These are phyloP conservation scores for Elysia crispata DNA, from an alignment of 2,888 invertebrate genomes.

Conservation along the genomic window DNA sequence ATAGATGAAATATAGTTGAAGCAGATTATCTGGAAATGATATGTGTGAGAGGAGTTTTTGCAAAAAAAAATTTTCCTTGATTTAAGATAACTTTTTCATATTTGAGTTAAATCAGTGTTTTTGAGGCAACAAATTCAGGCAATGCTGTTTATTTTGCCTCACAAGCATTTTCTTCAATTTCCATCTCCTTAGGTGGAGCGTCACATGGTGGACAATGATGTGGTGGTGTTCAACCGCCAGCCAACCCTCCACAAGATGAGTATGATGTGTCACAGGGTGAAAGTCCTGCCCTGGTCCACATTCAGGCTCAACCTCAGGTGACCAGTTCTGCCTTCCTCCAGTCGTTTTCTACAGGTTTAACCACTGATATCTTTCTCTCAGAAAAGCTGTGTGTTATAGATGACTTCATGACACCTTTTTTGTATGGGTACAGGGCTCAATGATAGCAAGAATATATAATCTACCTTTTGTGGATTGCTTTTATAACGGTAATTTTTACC, in stretches of 20 bases:
- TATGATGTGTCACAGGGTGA: constrained; percentile 98
- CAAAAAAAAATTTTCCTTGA: no score
- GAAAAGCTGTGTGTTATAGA: background rate
- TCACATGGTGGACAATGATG: constrained; percentile 97
- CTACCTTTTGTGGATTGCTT: background rate
- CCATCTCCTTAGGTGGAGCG: constrained; percentile 85
- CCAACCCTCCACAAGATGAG: constrained; percentile 99
- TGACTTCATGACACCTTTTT: background rate
- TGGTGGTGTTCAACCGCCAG: constrained; percentile 99
- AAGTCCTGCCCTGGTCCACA: constrained; percentile 98
- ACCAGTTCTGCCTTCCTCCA: background rate
- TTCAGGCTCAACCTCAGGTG: constrained; percentile 97
- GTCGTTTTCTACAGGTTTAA: background rate
- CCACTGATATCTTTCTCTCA: no score
- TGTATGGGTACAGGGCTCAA: background rate
- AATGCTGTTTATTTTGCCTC: no score
- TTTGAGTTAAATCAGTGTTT: no score
- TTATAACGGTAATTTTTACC: no score
- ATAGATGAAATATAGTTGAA: no score
- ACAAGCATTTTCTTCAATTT: no score
- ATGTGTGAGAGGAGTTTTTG: no score
- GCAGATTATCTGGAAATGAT: no score
- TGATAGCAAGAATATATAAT: background rate
- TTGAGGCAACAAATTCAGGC: no score
- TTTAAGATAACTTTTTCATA: no score